Evolutionary conservation across 2,113 vertebrate genomes (phyloP).

Genomic region (Lagopus leucura): DNA sequence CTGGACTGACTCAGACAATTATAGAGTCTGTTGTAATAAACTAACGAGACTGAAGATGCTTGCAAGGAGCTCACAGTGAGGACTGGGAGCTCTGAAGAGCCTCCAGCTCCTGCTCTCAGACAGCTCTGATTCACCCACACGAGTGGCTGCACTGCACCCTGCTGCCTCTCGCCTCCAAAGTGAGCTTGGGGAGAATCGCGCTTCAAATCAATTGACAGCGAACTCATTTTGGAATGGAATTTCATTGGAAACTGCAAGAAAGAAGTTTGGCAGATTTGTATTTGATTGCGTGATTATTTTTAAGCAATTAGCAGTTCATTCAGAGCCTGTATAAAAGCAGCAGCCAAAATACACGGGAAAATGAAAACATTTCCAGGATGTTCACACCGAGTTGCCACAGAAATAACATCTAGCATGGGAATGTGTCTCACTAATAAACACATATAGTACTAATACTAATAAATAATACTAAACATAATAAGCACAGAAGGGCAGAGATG

Average conservation of each 20-base stretch:
- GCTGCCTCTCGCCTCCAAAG: background rate
- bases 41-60: background rate
- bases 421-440: background rate
- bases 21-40: background rate
- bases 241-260: background rate
- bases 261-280: background rate
- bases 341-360: background rate
- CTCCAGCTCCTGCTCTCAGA: background rate
- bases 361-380: background rate
- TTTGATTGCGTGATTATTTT: conserved; percentile 36
- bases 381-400: background rate
- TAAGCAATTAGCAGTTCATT: conserved; percentile 29
- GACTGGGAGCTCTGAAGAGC: background rate
- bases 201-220: conserved; percentile 1
- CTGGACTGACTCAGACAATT: background rate
- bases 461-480: no score
- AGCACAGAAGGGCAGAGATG: background rate
- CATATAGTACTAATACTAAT: background rate
- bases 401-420: background rate
- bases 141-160: background rate
- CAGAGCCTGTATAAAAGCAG: background rate
- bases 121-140: background rate
- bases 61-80: background rate
- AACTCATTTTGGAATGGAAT: background rate
- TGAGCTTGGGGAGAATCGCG: background rate